phyloP scores from a whole-genome alignment of 2,888 invertebrate species.

The Barypeithes pellucidus region DNA sequence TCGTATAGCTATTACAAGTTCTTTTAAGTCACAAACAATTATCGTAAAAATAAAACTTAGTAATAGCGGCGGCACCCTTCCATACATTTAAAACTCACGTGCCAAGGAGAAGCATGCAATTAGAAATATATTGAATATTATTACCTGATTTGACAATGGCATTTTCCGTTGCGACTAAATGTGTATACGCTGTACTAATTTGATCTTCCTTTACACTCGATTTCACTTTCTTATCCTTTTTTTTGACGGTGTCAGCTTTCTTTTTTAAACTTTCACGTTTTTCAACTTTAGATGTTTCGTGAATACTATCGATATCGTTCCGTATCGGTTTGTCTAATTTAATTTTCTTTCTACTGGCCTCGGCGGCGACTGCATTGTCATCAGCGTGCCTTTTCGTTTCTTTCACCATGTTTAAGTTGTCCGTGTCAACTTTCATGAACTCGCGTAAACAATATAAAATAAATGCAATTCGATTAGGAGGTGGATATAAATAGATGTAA shows the following conservation, averaged over 20 bases:
- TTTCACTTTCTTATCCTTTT: background rate
- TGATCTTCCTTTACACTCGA: background rate
- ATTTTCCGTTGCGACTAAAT: background rate
- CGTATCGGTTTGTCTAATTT: background rate
- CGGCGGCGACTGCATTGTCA: background rate
- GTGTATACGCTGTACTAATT: background rate
- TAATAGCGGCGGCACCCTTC: no score
- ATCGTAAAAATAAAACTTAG: no score
- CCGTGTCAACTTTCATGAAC: background rate
- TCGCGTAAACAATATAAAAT: background rate
- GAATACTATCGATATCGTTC: background rate
- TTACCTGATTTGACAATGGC: background rate
- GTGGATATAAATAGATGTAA: slow-evolving; percentile 2
- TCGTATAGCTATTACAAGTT: no score
- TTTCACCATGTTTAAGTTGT: background rate
- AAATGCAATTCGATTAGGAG: background rate
- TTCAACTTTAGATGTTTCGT: background rate
- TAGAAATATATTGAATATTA: no score
- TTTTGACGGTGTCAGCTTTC: background rate
- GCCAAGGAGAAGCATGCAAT: no score
- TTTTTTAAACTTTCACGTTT: background rate
- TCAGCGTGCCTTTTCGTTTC: background rate
- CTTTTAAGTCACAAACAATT: no score
- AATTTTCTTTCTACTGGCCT: background rate
- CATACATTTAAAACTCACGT: no score